Base-by-base conservation (phyloP, 2,797 vertebrate genomes). In the Kryptolebias ocellatus region DNA sequence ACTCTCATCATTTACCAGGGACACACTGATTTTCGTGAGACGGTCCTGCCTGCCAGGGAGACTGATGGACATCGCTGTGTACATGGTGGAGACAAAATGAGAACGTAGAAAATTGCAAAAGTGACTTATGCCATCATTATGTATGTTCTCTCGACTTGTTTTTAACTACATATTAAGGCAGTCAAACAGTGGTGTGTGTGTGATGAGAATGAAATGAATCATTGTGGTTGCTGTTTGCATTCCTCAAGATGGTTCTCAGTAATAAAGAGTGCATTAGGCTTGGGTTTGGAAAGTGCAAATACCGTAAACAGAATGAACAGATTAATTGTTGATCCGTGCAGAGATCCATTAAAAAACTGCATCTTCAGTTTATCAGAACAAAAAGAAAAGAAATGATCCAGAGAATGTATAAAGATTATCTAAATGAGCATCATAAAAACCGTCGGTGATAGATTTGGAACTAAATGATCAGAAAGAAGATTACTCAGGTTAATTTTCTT, bases 1-100 rank as follows among this genome's bases (percentile, higher is more conserved):
- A 75, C 62, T 58, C 80, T 87, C 89, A 90, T 91, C 76, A 80
- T 85, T 92, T 85, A 89, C 79, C 70, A 52, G 60, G 74, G 85
- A 87, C 84, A 74, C 8, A 50, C 67, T 78, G 78, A 90, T 90
- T 84, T 77, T 87, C 79, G 81, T 70, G 15, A 71, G 83, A 87
- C 49, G 58, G 72, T 54, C 75, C 76, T 72, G 71, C 29, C 74
- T 79, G 82, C 64, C 70, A 56, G 70, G 54, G 58, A 79, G 81
- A 77, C 74, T 67, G 79, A 78, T 67, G 63, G 63, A 83, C 70
- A 70, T n/a, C 20, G 63, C 39, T 55, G 60, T 60, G 63, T 24
- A 59, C 72, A 53, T 45, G 5, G 55, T 9, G 28, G 53, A 60
- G 45, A 72, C 63, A 53, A 18, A 63, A 47, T 20, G 18, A 49